A percentile compares a stretch with the other conserved stretches of the same genome.
Evolutionary conservation across 2,113 vertebrate genomes (phyloP).

Genomic region (Oryzias woworae): DNA sequence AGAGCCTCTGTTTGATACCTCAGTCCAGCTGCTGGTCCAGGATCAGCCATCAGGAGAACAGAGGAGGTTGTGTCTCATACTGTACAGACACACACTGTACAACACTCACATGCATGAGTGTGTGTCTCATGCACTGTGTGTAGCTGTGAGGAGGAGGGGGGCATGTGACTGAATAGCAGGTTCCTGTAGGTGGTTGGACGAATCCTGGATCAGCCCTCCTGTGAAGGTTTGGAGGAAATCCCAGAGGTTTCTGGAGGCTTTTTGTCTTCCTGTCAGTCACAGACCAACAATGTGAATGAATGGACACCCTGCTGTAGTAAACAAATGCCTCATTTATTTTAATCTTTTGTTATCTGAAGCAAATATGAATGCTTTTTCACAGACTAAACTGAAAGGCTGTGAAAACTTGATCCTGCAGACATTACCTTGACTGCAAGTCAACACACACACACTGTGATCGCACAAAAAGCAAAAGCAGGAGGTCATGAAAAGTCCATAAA

Average conservation of each 20-base stretch:
- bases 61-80: constrained; percentile 34
- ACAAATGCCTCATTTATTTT: too few relatives aligned
- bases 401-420: too few relatives aligned
- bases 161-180: constrained; percentile 66
- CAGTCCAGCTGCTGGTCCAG: constrained; percentile 44
- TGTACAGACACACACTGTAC: constrained; percentile 31
- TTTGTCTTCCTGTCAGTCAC: not conserved
- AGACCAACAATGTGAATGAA: not conserved
- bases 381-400: too few relatives aligned
- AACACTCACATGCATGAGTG: constrained; percentile 20
- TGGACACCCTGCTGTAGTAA: too few relatives aligned
- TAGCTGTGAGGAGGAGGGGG: constrained; percentile 45
- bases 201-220: constrained; percentile 17
- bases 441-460: too few relatives aligned
- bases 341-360: too few relatives aligned
- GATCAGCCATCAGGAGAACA: constrained; percentile 52
- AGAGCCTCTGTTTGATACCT: constrained; percentile 49
- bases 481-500: too few relatives aligned
- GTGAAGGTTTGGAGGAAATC: not conserved
- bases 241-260: not conserved
- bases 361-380: too few relatives aligned
- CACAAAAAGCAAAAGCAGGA: too few relatives aligned
- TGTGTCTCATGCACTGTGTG: constrained; percentile 21
- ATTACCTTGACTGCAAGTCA: too few relatives aligned
- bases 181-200: constrained; percentile 45